Conservation (phyloP, 1,140 invertebrate genomes). For the Neodiprion pinetum region DNA sequence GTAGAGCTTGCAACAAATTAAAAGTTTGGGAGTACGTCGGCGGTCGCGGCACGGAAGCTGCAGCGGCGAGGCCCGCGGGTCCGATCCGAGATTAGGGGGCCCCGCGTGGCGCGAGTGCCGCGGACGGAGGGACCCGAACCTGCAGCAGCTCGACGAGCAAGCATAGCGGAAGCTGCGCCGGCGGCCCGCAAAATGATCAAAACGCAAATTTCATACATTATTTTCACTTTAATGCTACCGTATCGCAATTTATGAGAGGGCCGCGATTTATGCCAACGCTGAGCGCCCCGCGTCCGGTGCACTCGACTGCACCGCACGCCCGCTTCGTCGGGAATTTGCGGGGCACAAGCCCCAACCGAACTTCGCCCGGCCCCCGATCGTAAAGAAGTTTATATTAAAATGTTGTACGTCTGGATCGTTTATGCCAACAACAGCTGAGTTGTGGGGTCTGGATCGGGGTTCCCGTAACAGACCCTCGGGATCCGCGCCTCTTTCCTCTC, state of each 20-base stretch:
- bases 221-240: slow-evolving; percentile 61
- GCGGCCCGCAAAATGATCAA: slow-evolving; percentile 59
- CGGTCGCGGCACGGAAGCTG: background rate
- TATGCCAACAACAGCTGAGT: slow-evolving; percentile 44
- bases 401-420: slow-evolving; percentile 42
- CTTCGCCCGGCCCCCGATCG: slow-evolving; percentile 32
- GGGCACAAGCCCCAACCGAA: background rate
- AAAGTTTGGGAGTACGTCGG: background rate
- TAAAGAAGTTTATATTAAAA: slow-evolving; percentile 57
- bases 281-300: slow-evolving; percentile 26
- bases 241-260: slow-evolving; percentile 58
- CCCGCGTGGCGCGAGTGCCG: background rate
- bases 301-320: background rate
- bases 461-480: too few relatives aligned
- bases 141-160: background rate
- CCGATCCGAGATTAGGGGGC: slow-evolving; percentile 3
- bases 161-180: slow-evolving; percentile 50
- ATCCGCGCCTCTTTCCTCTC: background rate
- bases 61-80: background rate
- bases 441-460: slow-evolving; percentile 22
- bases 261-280: slow-evolving; percentile 54
- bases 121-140: background rate
- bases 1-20: too few relatives aligned
- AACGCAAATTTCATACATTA: slow-evolving; percentile 61
- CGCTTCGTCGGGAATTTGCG: too few relatives aligned